Conservation (phyloP, 2,888 invertebrate species). For the Geophilus truncorum region DNA sequence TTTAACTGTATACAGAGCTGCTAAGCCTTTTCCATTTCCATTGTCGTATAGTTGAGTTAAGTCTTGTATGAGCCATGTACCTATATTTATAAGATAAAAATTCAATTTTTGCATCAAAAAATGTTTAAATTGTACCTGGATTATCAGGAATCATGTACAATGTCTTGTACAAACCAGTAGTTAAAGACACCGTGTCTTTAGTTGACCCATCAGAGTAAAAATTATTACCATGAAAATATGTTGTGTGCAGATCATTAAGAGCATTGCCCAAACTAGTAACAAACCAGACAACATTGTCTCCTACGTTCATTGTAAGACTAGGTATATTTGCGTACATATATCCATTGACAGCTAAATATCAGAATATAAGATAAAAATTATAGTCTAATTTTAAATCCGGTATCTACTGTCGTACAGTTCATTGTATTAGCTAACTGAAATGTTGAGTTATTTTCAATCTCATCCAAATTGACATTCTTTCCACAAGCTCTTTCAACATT, state of each 20-base stretch:
- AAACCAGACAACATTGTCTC: slow-evolving; percentile 38
- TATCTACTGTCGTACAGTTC: too few relatives aligned
- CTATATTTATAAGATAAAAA: not conserved
- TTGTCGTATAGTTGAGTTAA: not conserved
- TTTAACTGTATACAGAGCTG: not conserved
- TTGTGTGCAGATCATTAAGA: slow-evolving; percentile 34
- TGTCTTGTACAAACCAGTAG: not conserved
- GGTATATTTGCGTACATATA: slow-evolving; percentile 38
- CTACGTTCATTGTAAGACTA: slow-evolving; percentile 36
- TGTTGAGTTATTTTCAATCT: too few relatives aligned
- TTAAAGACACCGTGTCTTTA: not conserved
- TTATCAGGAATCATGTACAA: slow-evolving; percentile 23
- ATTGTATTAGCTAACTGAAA: too few relatives aligned
- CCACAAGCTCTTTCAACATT: too few relatives aligned
- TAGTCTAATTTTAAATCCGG: too few relatives aligned
- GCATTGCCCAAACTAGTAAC: slow-evolving; percentile 40
- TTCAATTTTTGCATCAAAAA: not conserved
- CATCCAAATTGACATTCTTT: too few relatives aligned
- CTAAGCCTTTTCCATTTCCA: not conserved
- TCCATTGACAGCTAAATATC: slow-evolving; percentile 35
- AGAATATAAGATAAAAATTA: not conserved
- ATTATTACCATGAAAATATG: slow-evolving; percentile 32
- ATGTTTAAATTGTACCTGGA: not conserved
- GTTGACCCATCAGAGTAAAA: not conserved
- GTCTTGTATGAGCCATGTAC: not conserved